Evolutionary conservation across 53 echinoderm and acorn worm species (phyloP).

Genomic region (Temnopleurus reevesii): DNA sequence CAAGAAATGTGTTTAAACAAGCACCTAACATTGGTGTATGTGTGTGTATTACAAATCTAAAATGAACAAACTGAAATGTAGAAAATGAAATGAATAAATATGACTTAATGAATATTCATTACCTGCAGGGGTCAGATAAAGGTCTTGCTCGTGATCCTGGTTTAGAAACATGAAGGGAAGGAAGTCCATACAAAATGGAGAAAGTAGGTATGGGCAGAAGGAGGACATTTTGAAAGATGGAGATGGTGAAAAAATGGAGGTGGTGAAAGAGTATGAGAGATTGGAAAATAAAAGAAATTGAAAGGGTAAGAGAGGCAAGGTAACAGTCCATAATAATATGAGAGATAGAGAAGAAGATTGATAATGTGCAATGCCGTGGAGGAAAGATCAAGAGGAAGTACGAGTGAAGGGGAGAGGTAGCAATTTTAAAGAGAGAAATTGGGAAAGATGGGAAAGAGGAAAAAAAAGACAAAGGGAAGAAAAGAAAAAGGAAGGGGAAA

Average conservation of each 20-base stretch:
- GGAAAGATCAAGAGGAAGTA: neutral
- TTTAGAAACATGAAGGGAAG: too few relatives aligned
- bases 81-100: too few relatives aligned
- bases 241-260: too few relatives aligned
- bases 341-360: neutral
- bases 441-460: neutral
- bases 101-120: too few relatives aligned
- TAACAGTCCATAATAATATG: too few relatives aligned
- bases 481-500: neutral
- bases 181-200: too few relatives aligned
- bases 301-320: neutral
- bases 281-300: neutral
- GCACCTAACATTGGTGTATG: too few relatives aligned
- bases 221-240: too few relatives aligned
- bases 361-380: neutral
- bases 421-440: neutral
- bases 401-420: neutral
- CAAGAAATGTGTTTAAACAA: too few relatives aligned
- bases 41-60: too few relatives aligned
- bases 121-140: slow-evolving; percentile 27
- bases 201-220: too few relatives aligned
- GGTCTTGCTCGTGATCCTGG: neutral
- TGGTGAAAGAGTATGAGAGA: neutral
- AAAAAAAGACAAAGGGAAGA: neutral
- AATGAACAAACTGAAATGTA: too few relatives aligned